Conservation (phyloP, 2,888 invertebrate genomes). For the Myopa testacea region DNA sequence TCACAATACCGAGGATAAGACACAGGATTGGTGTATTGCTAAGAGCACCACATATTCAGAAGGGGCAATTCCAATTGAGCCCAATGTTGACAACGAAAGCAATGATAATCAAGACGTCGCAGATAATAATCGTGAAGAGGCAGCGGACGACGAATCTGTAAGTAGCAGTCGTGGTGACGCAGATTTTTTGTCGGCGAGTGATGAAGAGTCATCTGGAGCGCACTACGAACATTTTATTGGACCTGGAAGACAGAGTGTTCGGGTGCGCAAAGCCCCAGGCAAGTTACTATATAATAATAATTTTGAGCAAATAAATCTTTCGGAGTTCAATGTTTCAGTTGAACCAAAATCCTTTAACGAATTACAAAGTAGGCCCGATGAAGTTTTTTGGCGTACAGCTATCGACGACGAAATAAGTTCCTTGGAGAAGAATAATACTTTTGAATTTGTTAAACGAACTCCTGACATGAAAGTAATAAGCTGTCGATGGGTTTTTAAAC, state of each 20-base stretch:
- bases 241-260: neutral
- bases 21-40: neutral
- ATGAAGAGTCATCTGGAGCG: neutral
- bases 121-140: neutral
- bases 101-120: neutral
- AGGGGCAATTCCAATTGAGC: neutral
- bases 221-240: neutral
- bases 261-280: neutral
- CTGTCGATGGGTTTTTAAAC: too few species aligned
- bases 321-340: slow-evolving; percentile 23
- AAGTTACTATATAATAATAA: slow-evolving; percentile 12
- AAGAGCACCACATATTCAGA: too few species aligned
- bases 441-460: too few species aligned
- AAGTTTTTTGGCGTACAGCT: neutral
- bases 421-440: slow-evolving; percentile 19
- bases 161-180: neutral
- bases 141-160: neutral
- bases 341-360: neutral
- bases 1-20: slow-evolving; percentile 1
- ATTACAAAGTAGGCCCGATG: neutral
- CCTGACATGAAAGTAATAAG: too few species aligned
- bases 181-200: neutral
- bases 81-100: neutral
- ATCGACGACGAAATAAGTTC: neutral
- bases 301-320: slow-evolving; percentile 33